Conservation (phyloP, 1,140 invertebrate genomes). For the Colletes latitarsis region DNA sequence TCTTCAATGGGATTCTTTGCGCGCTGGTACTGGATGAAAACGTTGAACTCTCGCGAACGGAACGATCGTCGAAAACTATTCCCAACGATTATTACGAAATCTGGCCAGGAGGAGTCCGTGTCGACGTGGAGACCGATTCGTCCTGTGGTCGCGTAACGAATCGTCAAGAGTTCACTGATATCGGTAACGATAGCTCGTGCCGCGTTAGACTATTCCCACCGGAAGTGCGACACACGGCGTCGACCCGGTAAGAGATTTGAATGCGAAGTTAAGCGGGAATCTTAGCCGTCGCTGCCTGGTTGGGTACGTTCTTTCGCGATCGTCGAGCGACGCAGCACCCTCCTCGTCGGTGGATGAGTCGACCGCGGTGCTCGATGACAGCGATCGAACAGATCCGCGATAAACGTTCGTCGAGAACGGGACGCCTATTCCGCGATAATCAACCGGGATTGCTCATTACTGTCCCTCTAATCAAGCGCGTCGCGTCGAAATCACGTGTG, state of each 20-base stretch:
- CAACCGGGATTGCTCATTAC: background rate
- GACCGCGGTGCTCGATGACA: background rate
- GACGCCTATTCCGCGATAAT: background rate
- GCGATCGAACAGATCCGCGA: background rate
- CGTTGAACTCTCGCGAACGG: background rate
- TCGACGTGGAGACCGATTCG: too few relatives aligned
- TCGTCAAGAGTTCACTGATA: background rate
- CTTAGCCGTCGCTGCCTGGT: constrained; percentile 68
- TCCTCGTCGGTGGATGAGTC: background rate
- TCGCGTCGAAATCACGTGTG: background rate
- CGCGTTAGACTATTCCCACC: constrained; percentile 2
- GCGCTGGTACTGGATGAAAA: background rate
- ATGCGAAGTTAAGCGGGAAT: constrained; percentile 79
- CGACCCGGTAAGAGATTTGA: constrained; percentile 75
- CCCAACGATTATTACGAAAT: too few relatives aligned
- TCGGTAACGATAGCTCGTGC: too few relatives aligned
- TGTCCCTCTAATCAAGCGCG: background rate
- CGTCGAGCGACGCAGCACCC: background rate
- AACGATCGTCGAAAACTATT: background rate
- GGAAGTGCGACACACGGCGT: constrained; percentile 37
- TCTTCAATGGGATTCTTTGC: background rate
- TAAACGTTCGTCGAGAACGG: background rate
- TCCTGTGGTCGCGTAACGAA: too few relatives aligned
- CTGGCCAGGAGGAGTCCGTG: too few relatives aligned
- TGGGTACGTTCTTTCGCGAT: constrained; percentile 35